A percentile compares a stretch with the other conserved stretches of the same genome.
These are phyloP conservation scores for Tetropium fuscum DNA, from an alignment of 2,888 invertebrate species.

Conservation along the genomic window DNA sequence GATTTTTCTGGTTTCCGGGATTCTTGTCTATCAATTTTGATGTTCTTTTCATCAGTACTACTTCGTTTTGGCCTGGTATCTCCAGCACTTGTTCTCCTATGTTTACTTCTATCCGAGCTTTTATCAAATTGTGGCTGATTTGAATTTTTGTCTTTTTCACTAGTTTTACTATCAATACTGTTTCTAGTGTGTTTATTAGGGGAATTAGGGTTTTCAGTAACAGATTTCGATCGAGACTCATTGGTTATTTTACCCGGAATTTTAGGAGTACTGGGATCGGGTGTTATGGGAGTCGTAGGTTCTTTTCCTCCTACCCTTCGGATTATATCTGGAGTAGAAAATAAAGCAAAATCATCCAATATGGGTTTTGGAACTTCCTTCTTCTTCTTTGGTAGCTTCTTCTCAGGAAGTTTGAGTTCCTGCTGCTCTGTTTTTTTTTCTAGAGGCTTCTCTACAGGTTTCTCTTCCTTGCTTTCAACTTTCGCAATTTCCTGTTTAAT, in stretches of 20 bases:
- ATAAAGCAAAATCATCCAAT: conserved; percentile 76
- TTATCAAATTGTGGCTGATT: conserved; percentile 19
- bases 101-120: conserved; percentile 34
- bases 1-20: conserved; percentile 26
- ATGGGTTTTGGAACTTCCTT: conserved; percentile 68
- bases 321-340: conserved; percentile 84
- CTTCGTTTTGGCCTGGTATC: conserved; percentile 49
- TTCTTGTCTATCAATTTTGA: conserved; percentile 3
- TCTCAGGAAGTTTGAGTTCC: conserved; percentile 52
- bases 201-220: conserved; percentile 42
- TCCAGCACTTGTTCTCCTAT: conserved; percentile 31
- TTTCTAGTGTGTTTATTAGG: conserved; percentile 49
- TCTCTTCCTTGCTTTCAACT: conserved; percentile 63
- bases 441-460: conserved; percentile 50
- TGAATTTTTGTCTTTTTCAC: conserved; percentile 21
- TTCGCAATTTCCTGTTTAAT: conserved; percentile 45
- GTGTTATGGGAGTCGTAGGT: conserved; percentile 51
- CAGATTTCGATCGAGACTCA: conserved; percentile 57
- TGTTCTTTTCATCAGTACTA: conserved; percentile 45
- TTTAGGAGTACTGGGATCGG: conserved; percentile 41
- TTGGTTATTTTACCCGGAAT: conserved; percentile 61
- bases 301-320: conserved; percentile 70
- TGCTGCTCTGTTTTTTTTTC: conserved; percentile 61
- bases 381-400: conserved; percentile 60
- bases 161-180: conserved; percentile 55